Percentiles rank a stretch among this genome's conserved stretches.
phyloP scores from a whole-genome alignment of 2,888 invertebrate species.

The Pinctada fucata region DNA sequence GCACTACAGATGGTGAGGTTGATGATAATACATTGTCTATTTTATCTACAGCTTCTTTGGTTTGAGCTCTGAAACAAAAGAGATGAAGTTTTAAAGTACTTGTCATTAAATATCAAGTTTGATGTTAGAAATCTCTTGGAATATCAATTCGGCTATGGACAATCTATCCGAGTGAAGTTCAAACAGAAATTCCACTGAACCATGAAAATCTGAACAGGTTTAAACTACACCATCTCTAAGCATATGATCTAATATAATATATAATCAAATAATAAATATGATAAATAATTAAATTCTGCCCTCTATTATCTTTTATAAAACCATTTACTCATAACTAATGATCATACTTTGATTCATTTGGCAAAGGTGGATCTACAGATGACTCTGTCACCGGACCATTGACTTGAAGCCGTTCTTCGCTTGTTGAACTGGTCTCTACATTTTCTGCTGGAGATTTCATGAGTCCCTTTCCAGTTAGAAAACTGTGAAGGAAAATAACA shows the following conservation, averaged over 20 bases:
- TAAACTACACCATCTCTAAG: no score
- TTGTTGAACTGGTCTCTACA: slow-evolving; percentile 13
- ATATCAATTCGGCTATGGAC: no score
- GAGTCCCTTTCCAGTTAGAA: slow-evolving; percentile 60
- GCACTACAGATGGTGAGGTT: slow-evolving; percentile 44
- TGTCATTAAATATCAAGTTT: no score
- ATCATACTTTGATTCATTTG: background rate
- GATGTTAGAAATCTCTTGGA: no score
- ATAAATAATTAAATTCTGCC: no score
- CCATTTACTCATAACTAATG: no score
- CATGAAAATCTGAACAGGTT: no score
- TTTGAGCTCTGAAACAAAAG: slow-evolving; percentile 59
- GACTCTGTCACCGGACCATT: slow-evolving; percentile 42
- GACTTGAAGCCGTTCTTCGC: slow-evolving; percentile 16
- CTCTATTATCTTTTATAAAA: no score
- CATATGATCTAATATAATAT: no score
- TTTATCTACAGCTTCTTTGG: slow-evolving; percentile 63
- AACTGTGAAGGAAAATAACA: slow-evolving; percentile 50
- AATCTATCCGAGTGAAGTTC: background rate
- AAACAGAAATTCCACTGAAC: no score
- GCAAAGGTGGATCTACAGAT: slow-evolving; percentile 6
- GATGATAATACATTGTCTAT: slow-evolving; percentile 48
- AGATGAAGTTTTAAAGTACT: background rate
- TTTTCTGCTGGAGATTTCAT: slow-evolving; percentile 50
- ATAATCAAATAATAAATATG: no score